Evolutionary conservation across 2,113 vertebrate species (phyloP).

Genomic region (Romanogobio albipinnatus): DNA sequence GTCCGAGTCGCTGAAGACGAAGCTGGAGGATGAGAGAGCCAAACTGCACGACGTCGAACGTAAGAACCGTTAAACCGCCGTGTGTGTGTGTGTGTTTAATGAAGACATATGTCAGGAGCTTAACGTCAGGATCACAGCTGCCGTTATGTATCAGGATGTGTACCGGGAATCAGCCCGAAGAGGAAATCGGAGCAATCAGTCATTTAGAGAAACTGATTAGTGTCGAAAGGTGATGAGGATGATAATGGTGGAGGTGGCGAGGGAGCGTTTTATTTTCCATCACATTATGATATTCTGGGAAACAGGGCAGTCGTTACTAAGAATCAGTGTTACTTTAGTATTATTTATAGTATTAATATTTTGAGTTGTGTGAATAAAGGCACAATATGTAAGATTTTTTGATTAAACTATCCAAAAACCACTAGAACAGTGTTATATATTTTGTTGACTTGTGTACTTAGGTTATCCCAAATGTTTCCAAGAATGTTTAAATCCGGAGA

Average conservation of each 20-base stretch:
- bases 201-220: background rate
- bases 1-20: conserved; percentile 92
- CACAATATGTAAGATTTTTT: too few relatives aligned
- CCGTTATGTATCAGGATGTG: background rate
- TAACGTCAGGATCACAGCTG: background rate
- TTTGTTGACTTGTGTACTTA: too few relatives aligned
- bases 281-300: background rate
- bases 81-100: conserved; percentile 16
- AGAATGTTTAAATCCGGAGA: too few relatives aligned
- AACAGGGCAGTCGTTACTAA: background rate
- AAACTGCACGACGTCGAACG: conserved; percentile 98
- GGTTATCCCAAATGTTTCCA: too few relatives aligned
- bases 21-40: conserved; percentile 95
- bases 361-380: background rate
- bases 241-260: background rate
- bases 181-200: background rate
- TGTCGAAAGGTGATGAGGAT: background rate
- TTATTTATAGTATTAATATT: background rate
- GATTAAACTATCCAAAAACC: too few relatives aligned
- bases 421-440: too few relatives aligned
- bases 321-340: background rate
- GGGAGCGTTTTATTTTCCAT: conserved; percentile 11
- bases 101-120: background rate
- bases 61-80: conserved; percentile 75
- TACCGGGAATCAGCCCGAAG: background rate